Percentiles rank a stretch among this genome's conserved stretches.
Evolutionary conservation across 23 tunicate species (phyloP).

Genomic region (Corella eumyota): DNA sequence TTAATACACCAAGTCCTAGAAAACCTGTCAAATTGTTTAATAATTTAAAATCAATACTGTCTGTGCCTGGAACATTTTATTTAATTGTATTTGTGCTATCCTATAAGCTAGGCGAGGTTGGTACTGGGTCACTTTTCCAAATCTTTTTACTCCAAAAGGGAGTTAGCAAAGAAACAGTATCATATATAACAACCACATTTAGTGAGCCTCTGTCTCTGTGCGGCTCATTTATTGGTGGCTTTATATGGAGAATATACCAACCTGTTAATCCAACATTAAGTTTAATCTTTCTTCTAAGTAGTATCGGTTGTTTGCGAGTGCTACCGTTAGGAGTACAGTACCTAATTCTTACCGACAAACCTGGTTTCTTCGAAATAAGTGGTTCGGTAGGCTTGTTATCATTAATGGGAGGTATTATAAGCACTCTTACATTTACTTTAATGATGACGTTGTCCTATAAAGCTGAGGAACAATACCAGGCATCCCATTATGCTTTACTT

Average conservation of each 20-base stretch:
- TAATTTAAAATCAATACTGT: not conserved
- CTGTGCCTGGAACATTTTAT: not conserved
- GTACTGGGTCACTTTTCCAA: slow-evolving; percentile 13
- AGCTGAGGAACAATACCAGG: not conserved
- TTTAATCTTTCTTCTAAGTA: not conserved
- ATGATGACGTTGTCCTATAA: slow-evolving; percentile 17
- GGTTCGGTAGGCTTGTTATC: slow-evolving; percentile 4
- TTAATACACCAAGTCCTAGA: too few relatives aligned
- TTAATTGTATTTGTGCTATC: slow-evolving; percentile 1
- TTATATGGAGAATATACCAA: slow-evolving; percentile 11
- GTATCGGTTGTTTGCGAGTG: not conserved
- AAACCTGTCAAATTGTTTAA: not conserved
- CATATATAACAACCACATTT: slow-evolving; percentile 1
- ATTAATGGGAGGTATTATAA: slow-evolving; percentile 21
- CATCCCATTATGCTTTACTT: slow-evolving; percentile 14
- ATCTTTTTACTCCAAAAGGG: slow-evolving; percentile 3
- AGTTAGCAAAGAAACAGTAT: slow-evolving; percentile 3
- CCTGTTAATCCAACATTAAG: not conserved
- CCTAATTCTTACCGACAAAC: not conserved
- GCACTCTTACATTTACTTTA: slow-evolving; percentile 26
- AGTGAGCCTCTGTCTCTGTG: slow-evolving; percentile 14
- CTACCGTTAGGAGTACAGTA: slow-evolving; percentile 12
- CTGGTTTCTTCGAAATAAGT: too few relatives aligned
- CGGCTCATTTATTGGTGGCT: slow-evolving; percentile 34
- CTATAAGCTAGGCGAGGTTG: slow-evolving; percentile 35